Evolutionary conservation across 2,113 vertebrate genomes (phyloP), one percentile per base, ranked within the genome.

Genomic region (Bothrops jararaca): DNA sequence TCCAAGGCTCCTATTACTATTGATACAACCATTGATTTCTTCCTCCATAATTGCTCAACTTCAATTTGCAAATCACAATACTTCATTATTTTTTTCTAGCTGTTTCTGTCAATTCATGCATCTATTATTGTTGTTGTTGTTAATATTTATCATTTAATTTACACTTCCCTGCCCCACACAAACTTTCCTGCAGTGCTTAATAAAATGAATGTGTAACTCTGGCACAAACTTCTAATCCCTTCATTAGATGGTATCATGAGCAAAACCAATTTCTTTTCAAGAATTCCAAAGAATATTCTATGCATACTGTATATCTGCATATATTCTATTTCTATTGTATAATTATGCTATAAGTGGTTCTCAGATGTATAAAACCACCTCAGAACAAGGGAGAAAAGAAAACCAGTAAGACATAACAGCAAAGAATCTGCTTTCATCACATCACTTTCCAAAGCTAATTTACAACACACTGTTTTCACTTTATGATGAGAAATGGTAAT

Each of bases 391-490:
- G 9, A 34, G 92, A 93, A 57, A 57, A 80, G 9, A 18, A 92
- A 86, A 74, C 50, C 64, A 58, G 86, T 6, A 58, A 91, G 90
- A 50, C 92, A 12, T 48, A 69, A 57, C 86, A 88, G 0, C 23
- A 69, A 90, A 7, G 93, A 89, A 0, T 2, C 22, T 1, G 11
- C 86, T 26, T 52, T 88, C 80, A 58, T 90, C 12, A 80, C 9
- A 57, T 91, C 69, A 93, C 2, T 88, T 92, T 88, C 91, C 54
- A 1, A 22, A 52, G 52, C 58, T 95, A 92, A 93, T 95, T 94
- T 94, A 60, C 89, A 91, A 89, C 90, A 8, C 2, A 90, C 91
- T 88, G 50, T n/a, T 8, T 23, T 60, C 0, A 91, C 93, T 95
- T 92, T 5, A 80, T 80, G 48, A 18, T 15, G 34, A 0, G 22